Evolutionary conservation across 2,797 vertebrate genomes (phyloP).

Genomic region (Oryzias sinensis): DNA sequence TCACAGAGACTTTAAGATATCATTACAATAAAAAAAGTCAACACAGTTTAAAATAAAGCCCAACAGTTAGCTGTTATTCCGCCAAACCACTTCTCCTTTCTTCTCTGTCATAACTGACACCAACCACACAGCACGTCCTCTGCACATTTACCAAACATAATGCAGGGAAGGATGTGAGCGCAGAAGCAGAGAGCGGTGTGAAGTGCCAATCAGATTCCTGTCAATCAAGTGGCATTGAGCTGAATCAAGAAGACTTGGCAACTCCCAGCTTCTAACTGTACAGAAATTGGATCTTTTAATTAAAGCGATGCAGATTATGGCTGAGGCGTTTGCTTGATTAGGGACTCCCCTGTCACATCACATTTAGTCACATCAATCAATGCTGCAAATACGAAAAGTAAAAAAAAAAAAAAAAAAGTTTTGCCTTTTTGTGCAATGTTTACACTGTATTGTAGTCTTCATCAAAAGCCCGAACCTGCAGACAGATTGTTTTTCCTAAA

Average conservation of each 20-base stretch:
- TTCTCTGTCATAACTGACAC: constrained; percentile 25
- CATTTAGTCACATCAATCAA: constrained; percentile 1
- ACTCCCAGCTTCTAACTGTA: constrained; percentile 9
- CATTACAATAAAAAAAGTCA: constrained; percentile 18
- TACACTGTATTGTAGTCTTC: too few species aligned
- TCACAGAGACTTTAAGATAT: constrained; percentile 23
- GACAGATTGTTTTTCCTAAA: too few species aligned
- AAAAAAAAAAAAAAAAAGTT: too few species aligned
- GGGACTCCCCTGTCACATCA: not conserved
- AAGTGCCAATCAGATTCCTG: constrained; percentile 21
- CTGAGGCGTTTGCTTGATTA: constrained; percentile 6
- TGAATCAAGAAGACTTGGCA: constrained; percentile 16
- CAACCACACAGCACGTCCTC: constrained; percentile 20
- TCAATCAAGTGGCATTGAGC: constrained; percentile 10
- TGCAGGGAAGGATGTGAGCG: constrained; percentile 26
- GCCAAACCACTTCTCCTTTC: constrained; percentile 14
- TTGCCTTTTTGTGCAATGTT: too few species aligned
- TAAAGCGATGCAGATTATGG: constrained; percentile 5
- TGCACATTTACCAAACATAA: constrained; percentile 32
- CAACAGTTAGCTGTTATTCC: constrained; percentile 26
- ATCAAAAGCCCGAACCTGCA: too few species aligned
- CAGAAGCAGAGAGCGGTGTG: constrained; percentile 22
- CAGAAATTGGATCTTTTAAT: constrained; percentile 21
- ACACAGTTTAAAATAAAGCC: constrained; percentile 16
- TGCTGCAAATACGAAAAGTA: not conserved